Base-by-base conservation (phyloP, 2,888 invertebrate species). In the Agrochola circellaris region DNA sequence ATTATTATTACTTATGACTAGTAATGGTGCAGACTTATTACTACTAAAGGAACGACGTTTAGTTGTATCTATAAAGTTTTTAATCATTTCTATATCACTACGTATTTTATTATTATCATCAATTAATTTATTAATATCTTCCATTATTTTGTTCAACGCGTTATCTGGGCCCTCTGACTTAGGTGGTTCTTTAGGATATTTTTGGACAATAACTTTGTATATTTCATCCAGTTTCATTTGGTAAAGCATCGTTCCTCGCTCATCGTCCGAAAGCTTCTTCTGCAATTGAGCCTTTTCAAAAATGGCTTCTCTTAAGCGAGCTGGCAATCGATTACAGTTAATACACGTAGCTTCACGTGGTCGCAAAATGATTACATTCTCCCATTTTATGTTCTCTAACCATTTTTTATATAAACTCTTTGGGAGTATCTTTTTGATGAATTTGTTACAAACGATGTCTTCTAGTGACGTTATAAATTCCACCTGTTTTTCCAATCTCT, bases 401-500 rank as follows among this genome's bases (percentile, higher is more conserved):
- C 77, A 82, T 38, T 30, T 82, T 11, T 60, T 72, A 23, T 79
- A 79, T 11, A 86, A 38, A 7, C 45, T 54, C 20, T 51, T 73
- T 17, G 90, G 87, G 0, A 89, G 60, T 58, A 88, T 48, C 30
- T 71, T 83, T 20, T 76, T 82, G 7, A 90, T 73, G 2, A 84
- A 20, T 66, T 82, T 84, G 11, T 81, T 82, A 20, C 79, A 82
- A 17, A 87, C 78, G 0, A 90, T 77, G 15, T 88, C 86, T 65
- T 91, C 91, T 0, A 91, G 75, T 6, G 88, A 88, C 1, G 82
- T 93, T 48, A 97, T 90, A 79, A 97, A 97, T 68, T 96, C 96
- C 0, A 97, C 97, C 88, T 97, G 97, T 81, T 97, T 97, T 6
- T 94, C 95, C 8, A 97, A 87, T 75, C 97, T 91, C 69, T 95